Conservation (phyloP, 1,140 invertebrate species). For the Drosophila lini region DNA sequence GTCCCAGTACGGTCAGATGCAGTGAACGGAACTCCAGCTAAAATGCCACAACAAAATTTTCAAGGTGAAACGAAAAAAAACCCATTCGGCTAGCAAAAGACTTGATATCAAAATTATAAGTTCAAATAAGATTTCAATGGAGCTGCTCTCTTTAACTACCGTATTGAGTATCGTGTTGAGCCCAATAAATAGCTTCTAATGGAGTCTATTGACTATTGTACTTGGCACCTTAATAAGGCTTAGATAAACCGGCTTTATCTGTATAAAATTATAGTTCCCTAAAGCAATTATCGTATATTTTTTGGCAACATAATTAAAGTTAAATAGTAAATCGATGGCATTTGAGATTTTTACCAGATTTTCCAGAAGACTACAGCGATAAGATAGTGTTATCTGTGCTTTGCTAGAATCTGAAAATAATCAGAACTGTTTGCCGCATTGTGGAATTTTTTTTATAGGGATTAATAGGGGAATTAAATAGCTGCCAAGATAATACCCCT, state of each 20-base stretch:
- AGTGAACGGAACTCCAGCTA: neutral
- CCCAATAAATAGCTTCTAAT: neutral
- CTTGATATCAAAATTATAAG: neutral
- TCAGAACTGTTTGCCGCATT: conserved; percentile 11
- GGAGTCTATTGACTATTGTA: neutral
- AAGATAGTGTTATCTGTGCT: conserved; percentile 1
- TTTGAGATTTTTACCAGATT: neutral
- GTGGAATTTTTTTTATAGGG: neutral
- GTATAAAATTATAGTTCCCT: neutral
- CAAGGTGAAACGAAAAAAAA: neutral
- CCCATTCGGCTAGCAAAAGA: neutral
- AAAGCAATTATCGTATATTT: neutral
- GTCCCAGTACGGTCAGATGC: neutral
- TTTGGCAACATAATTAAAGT: conserved; percentile 3
- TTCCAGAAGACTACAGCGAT: neutral
- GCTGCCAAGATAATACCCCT: neutral
- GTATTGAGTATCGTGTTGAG: neutral
- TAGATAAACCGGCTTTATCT: neutral
- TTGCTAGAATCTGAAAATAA: neutral
- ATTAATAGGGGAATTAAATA: conserved; percentile 1
- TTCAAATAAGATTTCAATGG: neutral
- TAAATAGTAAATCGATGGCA: conserved; percentile 1
- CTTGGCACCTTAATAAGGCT: neutral
- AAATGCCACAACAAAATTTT: neutral
- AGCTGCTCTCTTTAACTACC: neutral